Evolutionary conservation across 2,113 vertebrate genomes (phyloP).

Genomic region (Prunella himalayana): DNA sequence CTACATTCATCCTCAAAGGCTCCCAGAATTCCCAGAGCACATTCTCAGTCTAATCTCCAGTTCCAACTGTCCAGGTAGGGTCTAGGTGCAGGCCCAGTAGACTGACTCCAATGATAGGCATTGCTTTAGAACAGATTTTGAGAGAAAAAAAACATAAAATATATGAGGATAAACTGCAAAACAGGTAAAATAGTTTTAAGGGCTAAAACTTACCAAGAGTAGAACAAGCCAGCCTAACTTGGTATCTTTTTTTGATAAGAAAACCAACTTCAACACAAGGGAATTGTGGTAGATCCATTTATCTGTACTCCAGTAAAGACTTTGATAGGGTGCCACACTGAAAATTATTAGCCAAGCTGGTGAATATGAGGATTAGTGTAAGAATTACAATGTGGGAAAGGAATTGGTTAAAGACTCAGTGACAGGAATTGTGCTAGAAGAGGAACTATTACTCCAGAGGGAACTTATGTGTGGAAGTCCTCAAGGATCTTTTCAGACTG

Average conservation of each 20-base stretch:
- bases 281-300: neutral
- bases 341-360: neutral
- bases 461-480: neutral
- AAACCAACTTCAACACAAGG: neutral
- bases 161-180: neutral
- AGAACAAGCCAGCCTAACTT: neutral
- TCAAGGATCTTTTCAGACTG: conserved; percentile 7
- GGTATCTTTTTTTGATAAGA: neutral
- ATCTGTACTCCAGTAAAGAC: neutral
- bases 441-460: neutral
- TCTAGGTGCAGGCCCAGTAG: neutral
- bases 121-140: neutral
- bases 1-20: neutral
- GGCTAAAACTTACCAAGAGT: neutral
- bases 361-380: neutral
- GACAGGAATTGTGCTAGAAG: neutral
- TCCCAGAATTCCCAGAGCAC: neutral
- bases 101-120: neutral
- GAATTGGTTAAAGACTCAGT: neutral
- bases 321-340: neutral
- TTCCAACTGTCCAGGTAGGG: neutral
- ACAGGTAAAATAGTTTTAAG: neutral
- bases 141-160: neutral
- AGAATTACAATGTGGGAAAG: neutral
- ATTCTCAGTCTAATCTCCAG: neutral